These are phyloP conservation scores for Leptoteleia sp. DNA, from an alignment of 1,140 invertebrate species.

Conservation along the genomic window DNA sequence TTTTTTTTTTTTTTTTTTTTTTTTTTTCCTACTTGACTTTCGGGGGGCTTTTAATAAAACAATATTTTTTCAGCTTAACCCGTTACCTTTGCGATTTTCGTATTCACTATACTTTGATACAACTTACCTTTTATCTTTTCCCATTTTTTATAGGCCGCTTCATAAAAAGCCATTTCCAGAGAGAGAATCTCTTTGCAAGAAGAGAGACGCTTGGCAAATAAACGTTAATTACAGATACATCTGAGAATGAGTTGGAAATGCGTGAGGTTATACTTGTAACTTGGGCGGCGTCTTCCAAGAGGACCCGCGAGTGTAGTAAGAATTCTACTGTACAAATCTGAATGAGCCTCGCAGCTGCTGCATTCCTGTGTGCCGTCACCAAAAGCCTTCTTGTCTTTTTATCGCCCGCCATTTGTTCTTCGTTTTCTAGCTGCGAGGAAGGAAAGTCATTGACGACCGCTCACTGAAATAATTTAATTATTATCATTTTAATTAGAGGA, in stretches of 20 bases:
- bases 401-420: constrained; percentile 60
- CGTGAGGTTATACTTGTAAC: constrained; percentile 76
- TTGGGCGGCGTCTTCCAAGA: constrained; percentile 73
- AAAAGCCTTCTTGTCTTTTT: constrained; percentile 71
- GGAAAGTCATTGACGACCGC: constrained; percentile 39
- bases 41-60: too few relatives aligned
- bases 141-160: neutral
- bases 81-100: constrained; percentile 1
- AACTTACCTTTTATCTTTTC: constrained; percentile 13
- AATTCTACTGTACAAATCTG: constrained; percentile 78
- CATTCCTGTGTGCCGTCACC: constrained; percentile 78
- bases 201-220: constrained; percentile 59
- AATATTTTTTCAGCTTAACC: neutral
- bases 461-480: constrained; percentile 46
- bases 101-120: constrained; percentile 6
- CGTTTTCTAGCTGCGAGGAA: constrained; percentile 29
- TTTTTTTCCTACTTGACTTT: too few relatives aligned
- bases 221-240: constrained; percentile 68
- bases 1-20: too few relatives aligned
- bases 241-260: constrained; percentile 75
- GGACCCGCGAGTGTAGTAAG: constrained; percentile 72
- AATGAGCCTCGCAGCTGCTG: constrained; percentile 80
- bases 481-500: constrained; percentile 9
- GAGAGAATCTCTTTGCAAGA: constrained; percentile 35
- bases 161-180: constrained; percentile 41